Base-by-base conservation (phyloP, 2,113 vertebrate genomes). In the Cervus canadensis region DNA sequence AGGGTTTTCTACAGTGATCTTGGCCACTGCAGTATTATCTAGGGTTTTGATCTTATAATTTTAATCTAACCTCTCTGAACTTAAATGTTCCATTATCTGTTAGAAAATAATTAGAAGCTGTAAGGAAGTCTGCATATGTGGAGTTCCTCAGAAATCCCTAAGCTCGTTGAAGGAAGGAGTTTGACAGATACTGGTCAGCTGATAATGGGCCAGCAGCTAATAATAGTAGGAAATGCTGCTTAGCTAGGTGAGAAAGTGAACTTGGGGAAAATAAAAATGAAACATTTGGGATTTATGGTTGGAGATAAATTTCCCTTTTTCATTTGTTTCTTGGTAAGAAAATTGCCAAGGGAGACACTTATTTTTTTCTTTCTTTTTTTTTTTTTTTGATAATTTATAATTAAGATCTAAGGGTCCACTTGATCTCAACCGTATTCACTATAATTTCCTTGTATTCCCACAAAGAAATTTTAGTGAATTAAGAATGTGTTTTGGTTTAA, bases 41-140 rank as follows among this genome's bases (percentile, higher is more conserved):
- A 92, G 71, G 81, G 74, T 97, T 99, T 98, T 98, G 94, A 98
- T 98, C 98, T 98, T 98, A 96, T 64, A 98, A 96, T 82, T 98
- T 98, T 98, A 98, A 98, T 98, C 94, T 98, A 88, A 98, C 97
- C 98, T 98, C 96, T 95, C 95, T 97, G 97, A 99, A 98, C 97
- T 98, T 98, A 98, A 99, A 97, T 97, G 79, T 98, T 98, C 95
- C 94, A 98, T 99, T 99, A 99, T 98, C 97, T 98, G 96, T 98
- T 98, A 96, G 97, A 98, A 99, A 99, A 98, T 99, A 99, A 99
- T 99, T 99, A 99, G 97, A 97, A 90, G 88, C 97, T 98, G 78
- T 96, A 97, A 98, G 98, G 81, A 97, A 98, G 97, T 96, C 98
- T 97, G 97, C 96, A 97, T 98, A 85, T 87, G 56, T 93, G 87